phyloP scores from a whole-genome alignment of 2,888 invertebrate species.

The Alloplasta piceator region DNA sequence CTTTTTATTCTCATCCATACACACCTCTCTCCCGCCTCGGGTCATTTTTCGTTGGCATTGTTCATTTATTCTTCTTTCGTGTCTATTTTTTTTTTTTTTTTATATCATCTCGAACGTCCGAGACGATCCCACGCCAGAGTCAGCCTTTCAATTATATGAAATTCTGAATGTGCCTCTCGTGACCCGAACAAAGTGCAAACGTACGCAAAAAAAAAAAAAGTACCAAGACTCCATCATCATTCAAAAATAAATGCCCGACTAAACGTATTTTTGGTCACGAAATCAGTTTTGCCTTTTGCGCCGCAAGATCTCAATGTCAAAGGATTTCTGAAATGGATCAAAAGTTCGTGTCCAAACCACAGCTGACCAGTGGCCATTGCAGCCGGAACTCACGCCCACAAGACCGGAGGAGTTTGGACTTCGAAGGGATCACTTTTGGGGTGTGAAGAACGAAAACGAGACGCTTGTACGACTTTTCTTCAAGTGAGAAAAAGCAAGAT shows the following conservation, averaged over 20 bases:
- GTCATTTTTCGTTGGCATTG: slow-evolving; percentile 27
- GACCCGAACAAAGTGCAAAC: too few species aligned
- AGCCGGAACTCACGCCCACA: slow-evolving; percentile 56
- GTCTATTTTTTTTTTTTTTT: slow-evolving; percentile 6
- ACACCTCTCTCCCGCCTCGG: slow-evolving; percentile 15
- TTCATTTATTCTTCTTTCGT: slow-evolving; percentile 26
- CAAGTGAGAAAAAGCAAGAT: slow-evolving; percentile 5
- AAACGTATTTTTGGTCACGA: too few species aligned
- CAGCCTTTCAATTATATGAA: neutral
- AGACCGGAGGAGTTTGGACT: slow-evolving; percentile 33
- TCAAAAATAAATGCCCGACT: too few species aligned
- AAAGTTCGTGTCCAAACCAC: neutral
- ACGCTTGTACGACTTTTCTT: slow-evolving; percentile 27
- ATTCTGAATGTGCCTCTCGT: neutral
- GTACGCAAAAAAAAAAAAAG: too few species aligned
- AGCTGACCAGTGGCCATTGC: slow-evolving; percentile 56
- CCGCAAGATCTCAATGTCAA: too few species aligned
- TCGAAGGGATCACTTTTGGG: slow-evolving; percentile 36
- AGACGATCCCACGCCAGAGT: slow-evolving; percentile 29
- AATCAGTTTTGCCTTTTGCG: too few species aligned
- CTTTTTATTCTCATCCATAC: slow-evolving; percentile 33
- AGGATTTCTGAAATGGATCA: neutral
- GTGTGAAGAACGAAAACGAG: slow-evolving; percentile 34
- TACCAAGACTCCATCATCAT: too few species aligned
- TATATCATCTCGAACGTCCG: slow-evolving; percentile 12